These are phyloP conservation scores for Smutsia gigantea DNA, from an alignment of 2,797 vertebrate species.

Conservation along the genomic window DNA sequence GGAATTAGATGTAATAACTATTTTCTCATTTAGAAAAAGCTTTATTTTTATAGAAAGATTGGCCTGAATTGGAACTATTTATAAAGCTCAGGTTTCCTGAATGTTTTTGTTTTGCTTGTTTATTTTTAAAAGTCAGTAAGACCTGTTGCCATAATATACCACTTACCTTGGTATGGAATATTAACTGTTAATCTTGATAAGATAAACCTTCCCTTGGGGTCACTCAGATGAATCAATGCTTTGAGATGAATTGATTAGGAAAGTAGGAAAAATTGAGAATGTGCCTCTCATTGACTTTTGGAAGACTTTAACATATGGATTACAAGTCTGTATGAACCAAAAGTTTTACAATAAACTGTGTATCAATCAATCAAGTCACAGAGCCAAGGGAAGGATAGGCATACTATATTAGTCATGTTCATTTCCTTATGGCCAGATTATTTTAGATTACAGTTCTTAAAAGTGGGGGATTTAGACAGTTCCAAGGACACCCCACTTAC, in stretches of 20 bases:
- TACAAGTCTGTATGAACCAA: not conserved
- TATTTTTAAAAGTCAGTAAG: not conserved
- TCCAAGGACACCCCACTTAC: not conserved
- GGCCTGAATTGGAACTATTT: not conserved
- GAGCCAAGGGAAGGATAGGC: not conserved
- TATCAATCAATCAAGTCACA: not conserved
- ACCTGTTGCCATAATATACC: not conserved
- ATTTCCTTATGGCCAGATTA: not conserved
- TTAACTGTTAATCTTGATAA: not conserved
- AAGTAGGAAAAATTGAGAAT: not conserved
- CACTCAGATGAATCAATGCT: not conserved
- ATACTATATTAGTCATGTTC: not conserved
- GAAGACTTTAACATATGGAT: not conserved
- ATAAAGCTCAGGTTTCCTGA: not conserved
- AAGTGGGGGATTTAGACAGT: not conserved
- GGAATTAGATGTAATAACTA: not conserved
- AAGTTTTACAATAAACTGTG: not conserved
- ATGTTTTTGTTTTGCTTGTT: not conserved
- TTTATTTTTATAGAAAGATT: not conserved
- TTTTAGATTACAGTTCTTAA: not conserved
- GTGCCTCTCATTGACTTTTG: constrained; percentile 23
- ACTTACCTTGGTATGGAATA: not conserved
- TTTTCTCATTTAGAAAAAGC: not conserved
- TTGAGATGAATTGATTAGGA: not conserved
- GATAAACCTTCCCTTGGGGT: not conserved